These are phyloP conservation scores for Chironomus riparius DNA, from an alignment of 2,888 invertebrate genomes.

Conservation along the genomic window DNA sequence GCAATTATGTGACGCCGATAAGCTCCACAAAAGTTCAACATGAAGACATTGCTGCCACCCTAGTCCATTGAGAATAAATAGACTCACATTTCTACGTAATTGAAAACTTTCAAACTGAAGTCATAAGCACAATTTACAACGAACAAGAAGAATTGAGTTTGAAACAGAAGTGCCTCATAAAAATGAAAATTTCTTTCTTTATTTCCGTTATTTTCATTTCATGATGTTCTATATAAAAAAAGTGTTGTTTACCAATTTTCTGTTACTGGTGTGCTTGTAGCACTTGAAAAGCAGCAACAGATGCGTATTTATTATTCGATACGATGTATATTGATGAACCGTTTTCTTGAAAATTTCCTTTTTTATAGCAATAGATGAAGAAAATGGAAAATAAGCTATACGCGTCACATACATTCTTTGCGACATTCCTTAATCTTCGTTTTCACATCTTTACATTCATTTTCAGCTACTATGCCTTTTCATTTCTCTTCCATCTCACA, in stretches of 20 bases:
- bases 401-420: background rate
- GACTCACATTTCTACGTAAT: too few relatives aligned
- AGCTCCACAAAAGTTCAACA: too few relatives aligned
- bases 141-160: background rate
- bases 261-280: background rate
- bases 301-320: background rate
- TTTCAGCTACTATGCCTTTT: background rate
- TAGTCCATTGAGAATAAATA: too few relatives aligned
- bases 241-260: background rate
- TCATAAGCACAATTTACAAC: too few relatives aligned
- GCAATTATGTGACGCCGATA: too few relatives aligned
- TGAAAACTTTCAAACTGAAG: too few relatives aligned
- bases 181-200: background rate
- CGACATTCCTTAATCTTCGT: background rate
- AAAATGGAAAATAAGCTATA: background rate
- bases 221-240: background rate
- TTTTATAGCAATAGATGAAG: background rate
- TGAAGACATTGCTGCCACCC: too few relatives aligned
- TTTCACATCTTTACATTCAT: background rate
- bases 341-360: background rate
- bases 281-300: background rate
- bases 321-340: background rate
- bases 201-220: background rate
- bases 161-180: background rate
- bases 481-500: background rate